Evolutionary conservation across 92 coral and sea anemone species (phyloP).

Genomic region (Heliopora coerulea): DNA sequence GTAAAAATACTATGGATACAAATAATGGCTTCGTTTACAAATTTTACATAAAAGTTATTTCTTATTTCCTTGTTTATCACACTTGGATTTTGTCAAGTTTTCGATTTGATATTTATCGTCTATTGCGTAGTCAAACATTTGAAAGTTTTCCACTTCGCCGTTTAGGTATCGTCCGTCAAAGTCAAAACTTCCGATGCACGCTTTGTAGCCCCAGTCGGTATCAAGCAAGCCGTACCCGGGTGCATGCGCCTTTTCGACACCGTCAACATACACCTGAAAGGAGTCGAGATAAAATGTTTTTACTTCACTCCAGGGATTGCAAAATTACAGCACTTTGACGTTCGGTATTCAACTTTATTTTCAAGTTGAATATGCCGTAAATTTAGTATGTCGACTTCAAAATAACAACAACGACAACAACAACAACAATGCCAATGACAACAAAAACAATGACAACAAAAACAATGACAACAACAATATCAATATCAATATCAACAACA

Average conservation of each 20-base stretch:
- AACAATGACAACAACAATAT: no score
- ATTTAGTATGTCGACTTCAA: no score
- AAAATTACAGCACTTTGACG: no score
- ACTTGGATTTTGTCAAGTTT: conserved; percentile 66
- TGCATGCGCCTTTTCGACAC: conserved; percentile 55
- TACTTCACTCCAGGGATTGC: no score
- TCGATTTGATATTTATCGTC: conserved; percentile 68
- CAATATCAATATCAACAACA: no score
- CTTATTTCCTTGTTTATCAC: conserved; percentile 38
- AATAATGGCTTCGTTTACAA: not conserved
- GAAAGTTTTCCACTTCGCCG: conserved; percentile 79
- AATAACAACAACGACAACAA: no score
- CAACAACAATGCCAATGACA: no score
- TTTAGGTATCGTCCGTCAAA: conserved; percentile 77
- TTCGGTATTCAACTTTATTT: no score
- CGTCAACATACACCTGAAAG: conserved; percentile 80
- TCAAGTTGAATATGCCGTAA: no score
- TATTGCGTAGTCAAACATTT: conserved; percentile 83
- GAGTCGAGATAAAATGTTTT: no score
- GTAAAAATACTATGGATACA: not conserved
- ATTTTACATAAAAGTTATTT: not conserved
- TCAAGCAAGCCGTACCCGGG: conserved; percentile 79
- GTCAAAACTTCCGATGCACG: conserved; percentile 91
- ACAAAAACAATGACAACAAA: no score
- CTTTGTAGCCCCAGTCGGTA: conserved; percentile 96